Evolutionary conservation across 2,888 invertebrate genomes (phyloP), one percentile per base, ranked within the genome.

Genomic region (Andrena marginata): DNA sequence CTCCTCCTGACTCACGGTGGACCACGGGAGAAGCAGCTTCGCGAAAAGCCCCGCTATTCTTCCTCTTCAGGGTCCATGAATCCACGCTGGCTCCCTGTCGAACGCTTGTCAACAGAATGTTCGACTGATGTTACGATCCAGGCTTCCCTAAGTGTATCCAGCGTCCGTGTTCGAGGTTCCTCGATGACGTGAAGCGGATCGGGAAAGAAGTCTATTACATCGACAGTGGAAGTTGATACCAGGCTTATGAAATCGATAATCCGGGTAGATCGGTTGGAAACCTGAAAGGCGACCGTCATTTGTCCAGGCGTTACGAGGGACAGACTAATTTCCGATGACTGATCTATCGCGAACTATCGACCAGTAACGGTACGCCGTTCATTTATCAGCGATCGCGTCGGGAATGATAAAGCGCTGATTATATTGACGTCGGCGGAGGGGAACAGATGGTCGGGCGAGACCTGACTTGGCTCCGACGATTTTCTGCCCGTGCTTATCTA

Each of bases 1-100:
- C 82, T 89, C 90, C 89, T 89, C 80, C 88, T 92, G 92, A 91
- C 85, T 92, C 92, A 92, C 79, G 64, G 13, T 77, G 88, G 86
- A 81, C 86, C 87, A 80, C 48, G 49, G 76, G 72, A 63, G 71
- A 63, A 72, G 67, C 31, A 54, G 56, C 31, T 20, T 2, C 51
- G 49, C 35, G 73, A 69, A 62, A 80, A 74, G 49, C 35, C 20
- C 7, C 10, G 7, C 49, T 48, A 35, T 71, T 33, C 42, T 71
- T 33, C 42, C 35, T 67, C 42, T 31, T 64, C 42, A 5, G 16
- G 5, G 16, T 42, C 42, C 42, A 16, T 0, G 42, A 1, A 13
- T 42, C 42, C 42, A 42, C 42, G 42, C 42, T 13, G 42, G 42
- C 13, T 42, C 42, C 71, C n/a, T 31, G 20, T 29, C 10, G 23